Evolutionary conservation across 1,140 invertebrate species (phyloP).

Genomic region (Brachionus manjavacas): DNA sequence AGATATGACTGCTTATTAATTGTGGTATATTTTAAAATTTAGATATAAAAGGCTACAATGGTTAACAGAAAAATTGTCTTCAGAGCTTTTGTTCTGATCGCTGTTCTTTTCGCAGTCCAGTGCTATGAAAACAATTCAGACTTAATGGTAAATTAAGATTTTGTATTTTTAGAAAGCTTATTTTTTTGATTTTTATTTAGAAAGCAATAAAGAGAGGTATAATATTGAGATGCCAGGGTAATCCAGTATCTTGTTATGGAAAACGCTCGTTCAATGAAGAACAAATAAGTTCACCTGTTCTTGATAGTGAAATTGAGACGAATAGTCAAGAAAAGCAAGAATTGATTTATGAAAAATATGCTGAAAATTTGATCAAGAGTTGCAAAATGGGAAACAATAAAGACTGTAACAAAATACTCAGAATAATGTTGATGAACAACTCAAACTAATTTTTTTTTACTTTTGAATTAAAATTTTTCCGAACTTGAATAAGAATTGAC

Average conservation of each 20-base stretch:
- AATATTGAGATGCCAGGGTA: constrained; percentile 32
- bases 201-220: constrained; percentile 36
- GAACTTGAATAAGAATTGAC: constrained; percentile 32
- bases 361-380: constrained; percentile 1
- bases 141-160: not conserved
- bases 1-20: too few species aligned
- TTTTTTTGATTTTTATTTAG: not conserved
- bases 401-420: constrained; percentile 15
- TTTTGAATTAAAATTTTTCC: not conserved
- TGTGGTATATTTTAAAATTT: not conserved
- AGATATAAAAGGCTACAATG: not conserved
- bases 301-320: not conserved
- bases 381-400: not conserved
- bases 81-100: not conserved
- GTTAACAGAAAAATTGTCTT: not conserved
- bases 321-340: constrained; percentile 31
- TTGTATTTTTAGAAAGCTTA: not conserved
- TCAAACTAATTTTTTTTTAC: not conserved
- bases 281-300: not conserved
- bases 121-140: constrained; percentile 14
- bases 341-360: constrained; percentile 9
- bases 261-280: constrained; percentile 12
- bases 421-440: constrained; percentile 40
- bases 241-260: constrained; percentile 41
- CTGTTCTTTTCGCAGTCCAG: not conserved